These are phyloP conservation scores for Danio tinwini DNA, from an alignment of 2,797 vertebrate species.

Conservation along the genomic window DNA sequence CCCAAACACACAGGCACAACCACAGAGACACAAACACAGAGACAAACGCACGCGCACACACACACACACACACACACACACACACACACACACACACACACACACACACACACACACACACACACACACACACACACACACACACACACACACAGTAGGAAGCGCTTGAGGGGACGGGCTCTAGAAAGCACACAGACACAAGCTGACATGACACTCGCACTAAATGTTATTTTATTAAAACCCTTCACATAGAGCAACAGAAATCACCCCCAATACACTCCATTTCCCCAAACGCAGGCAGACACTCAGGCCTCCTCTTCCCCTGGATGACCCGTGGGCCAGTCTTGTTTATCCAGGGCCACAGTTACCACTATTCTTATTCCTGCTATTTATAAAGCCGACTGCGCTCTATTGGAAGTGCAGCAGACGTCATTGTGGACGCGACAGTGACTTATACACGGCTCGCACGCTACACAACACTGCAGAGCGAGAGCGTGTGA, in stretches of 20 bases:
- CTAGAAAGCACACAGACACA: conserved; percentile 13
- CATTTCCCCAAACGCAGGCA: background rate
- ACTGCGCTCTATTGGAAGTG: background rate
- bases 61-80: no score
- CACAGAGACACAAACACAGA: no score
- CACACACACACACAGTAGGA: conserved; percentile 23
- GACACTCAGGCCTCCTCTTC: background rate
- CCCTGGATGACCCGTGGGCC: background rate
- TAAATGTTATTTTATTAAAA: conserved; percentile 3
- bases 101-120: no score
- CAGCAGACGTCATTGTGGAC: background rate
- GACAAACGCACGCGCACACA: no score
- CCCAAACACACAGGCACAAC: no score
- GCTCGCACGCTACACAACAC: background rate
- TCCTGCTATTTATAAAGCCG: conserved; percentile 33
- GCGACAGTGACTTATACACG: background rate
- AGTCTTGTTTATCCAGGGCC: conserved; percentile 6
- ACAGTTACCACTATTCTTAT: conserved; percentile 19
- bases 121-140: background rate
- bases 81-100: no score
- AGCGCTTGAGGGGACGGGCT: conserved; percentile 9
- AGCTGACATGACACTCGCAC: background rate
- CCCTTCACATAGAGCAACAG: background rate
- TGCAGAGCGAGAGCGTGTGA: background rate
- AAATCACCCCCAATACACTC: background rate